phyloP scores from a whole-genome alignment of 2,888 invertebrate species.

The Acanthoscelides obtectus region DNA sequence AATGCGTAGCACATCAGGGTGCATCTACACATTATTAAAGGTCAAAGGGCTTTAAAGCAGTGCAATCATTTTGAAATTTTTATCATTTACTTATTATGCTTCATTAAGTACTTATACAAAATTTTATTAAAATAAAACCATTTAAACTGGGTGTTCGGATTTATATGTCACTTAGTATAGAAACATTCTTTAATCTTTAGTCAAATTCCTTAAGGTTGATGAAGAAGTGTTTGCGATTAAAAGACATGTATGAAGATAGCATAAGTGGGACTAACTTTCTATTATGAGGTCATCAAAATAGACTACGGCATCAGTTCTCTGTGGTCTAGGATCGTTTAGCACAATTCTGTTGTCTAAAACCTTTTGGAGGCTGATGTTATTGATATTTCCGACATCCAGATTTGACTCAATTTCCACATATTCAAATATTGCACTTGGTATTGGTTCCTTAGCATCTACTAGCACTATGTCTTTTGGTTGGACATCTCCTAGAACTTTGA shows the following conservation, averaged over 20 bases:
- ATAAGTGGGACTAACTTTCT: constrained; percentile 25
- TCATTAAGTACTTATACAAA: no score
- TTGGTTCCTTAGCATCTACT: constrained; percentile 3
- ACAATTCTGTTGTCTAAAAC: constrained; percentile 35
- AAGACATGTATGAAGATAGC: not conserved
- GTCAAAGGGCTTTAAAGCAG: no score
- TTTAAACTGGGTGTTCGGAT: no score
- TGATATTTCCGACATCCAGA: constrained; percentile 33
- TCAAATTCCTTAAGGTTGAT: no score
- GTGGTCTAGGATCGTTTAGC: constrained; percentile 25
- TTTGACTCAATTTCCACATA: constrained; percentile 30
- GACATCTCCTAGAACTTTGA: constrained; percentile 16
- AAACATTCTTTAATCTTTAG: no score
- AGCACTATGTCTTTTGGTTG: constrained; percentile 35
- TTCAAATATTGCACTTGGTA: constrained; percentile 36
- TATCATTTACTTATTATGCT: no score
- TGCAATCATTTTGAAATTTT: no score
- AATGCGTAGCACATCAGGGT: no score
- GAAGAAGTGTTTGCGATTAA: no score
- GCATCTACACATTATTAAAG: no score
- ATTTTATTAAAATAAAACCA: no score
- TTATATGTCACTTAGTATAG: no score
- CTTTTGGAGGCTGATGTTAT: constrained; percentile 31
- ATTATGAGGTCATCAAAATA: constrained; percentile 33
- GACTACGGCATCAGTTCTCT: constrained; percentile 32